Percentiles rank a stretch among this genome's conserved stretches.
phyloP scores from a whole-genome alignment of 64 coral and sea anemone species.

The Actinia equina region DNA sequence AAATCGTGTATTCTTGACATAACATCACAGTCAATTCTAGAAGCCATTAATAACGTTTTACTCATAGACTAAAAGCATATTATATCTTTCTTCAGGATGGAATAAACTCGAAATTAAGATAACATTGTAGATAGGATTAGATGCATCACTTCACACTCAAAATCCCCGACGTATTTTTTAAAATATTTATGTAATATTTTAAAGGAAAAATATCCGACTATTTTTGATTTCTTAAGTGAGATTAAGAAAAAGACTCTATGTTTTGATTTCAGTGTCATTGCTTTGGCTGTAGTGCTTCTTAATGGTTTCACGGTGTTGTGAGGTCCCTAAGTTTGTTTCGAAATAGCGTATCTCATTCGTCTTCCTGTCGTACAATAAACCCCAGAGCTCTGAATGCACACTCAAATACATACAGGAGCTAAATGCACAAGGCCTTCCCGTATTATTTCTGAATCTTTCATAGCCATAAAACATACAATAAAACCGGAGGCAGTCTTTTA shows the following conservation, averaged over 20 bases:
- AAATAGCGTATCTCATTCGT: no score
- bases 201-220: neutral
- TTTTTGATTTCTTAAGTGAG: neutral
- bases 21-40: neutral
- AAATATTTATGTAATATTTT: neutral
- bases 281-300: no score
- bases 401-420: neutral
- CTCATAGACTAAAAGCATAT: neutral
- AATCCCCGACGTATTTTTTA: neutral
- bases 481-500: slow-evolving; percentile 13
- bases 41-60: neutral
- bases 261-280: neutral
- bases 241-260: neutral
- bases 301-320: no score
- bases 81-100: neutral
- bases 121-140: neutral
- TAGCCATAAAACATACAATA: neutral
- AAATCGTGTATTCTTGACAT: neutral
- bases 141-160: neutral
- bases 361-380: no score
- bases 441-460: neutral
- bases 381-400: neutral
- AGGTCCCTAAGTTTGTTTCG: neutral
- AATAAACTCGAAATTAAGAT: neutral
- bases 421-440: neutral